A percentile compares a stretch with the other conserved stretches of the same genome.
Conservation (phyloP, 2,113 vertebrate species). For the Notothenia coriiceps region DNA sequence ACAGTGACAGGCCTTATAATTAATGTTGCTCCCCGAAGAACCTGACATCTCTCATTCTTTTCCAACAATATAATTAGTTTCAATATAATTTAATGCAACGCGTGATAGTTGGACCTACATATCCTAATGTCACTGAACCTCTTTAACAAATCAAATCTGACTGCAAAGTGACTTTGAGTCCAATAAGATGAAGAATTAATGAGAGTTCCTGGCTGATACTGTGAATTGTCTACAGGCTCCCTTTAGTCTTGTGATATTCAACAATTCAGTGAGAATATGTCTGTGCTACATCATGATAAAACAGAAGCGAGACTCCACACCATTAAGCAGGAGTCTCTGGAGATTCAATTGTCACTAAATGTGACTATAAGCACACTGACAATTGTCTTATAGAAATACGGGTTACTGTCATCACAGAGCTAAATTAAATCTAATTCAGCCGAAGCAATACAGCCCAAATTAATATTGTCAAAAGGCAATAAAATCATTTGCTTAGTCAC, state of each 20-base stretch:
- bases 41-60: conserved; percentile 25
- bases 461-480: conserved; percentile 6
- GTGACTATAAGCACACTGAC: conserved; percentile 26
- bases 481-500: conserved; percentile 11
- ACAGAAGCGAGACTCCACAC: conserved; percentile 11
- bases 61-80: conserved; percentile 37
- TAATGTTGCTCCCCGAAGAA: conserved; percentile 11
- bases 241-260: conserved; percentile 20
- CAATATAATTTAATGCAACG: conserved; percentile 19
- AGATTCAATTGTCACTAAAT: conserved; percentile 28
- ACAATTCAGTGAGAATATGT: conserved; percentile 33
- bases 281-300: conserved; percentile 22
- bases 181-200: conserved; percentile 29
- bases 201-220: conserved; percentile 15
- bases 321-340: conserved; percentile 40
- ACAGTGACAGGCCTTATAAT: conserved; percentile 24
- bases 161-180: conserved; percentile 25
- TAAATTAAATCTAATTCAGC: conserved; percentile 27
- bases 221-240: conserved; percentile 17
- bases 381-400: conserved; percentile 9
- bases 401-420: conserved; percentile 24
- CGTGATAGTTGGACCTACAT: conserved; percentile 13
- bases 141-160: conserved; percentile 31
- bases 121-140: conserved; percentile 5
- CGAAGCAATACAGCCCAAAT: conserved; percentile 16